Conservation (phyloP, 2,113 vertebrate species). For the Corythoichthys haematopterus region DNA sequence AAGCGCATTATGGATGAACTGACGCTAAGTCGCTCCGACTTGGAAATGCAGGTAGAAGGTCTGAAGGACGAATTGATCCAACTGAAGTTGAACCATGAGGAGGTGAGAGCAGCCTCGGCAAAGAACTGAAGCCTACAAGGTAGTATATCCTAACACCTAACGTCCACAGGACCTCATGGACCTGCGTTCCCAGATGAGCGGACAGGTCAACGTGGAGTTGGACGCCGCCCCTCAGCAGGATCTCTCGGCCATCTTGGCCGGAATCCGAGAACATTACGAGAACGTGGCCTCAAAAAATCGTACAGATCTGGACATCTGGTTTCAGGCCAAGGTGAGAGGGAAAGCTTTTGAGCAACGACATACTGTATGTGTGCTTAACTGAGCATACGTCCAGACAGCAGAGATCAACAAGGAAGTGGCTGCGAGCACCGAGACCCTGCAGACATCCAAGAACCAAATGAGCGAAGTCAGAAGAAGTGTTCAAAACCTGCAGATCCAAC, state of each 20-base stretch:
- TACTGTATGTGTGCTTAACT: neutral
- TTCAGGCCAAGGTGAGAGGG: constrained; percentile 47
- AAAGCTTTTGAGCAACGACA: neutral
- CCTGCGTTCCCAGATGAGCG: constrained; percentile 33
- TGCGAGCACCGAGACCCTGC: constrained; percentile 51
- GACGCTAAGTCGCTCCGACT: constrained; percentile 62
- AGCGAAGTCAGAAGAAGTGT: constrained; percentile 68
- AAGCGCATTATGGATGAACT: constrained; percentile 69
- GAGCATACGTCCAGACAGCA: constrained; percentile 56
- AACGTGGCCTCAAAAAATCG: constrained; percentile 69
- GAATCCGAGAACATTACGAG: constrained; percentile 77
- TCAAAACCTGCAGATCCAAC: constrained; percentile 78
- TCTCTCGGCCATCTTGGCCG: constrained; percentile 41
- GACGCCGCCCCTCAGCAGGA: constrained; percentile 61
- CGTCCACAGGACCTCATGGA: constrained; percentile 37
- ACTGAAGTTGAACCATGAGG: constrained; percentile 76
- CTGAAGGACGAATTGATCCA: constrained; percentile 75
- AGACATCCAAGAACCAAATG: constrained; percentile 70
- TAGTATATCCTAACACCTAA: neutral
- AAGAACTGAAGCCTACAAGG: neutral
- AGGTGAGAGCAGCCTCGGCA: constrained; percentile 46
- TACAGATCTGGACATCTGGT: constrained; percentile 72
- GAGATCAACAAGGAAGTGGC: constrained; percentile 74
- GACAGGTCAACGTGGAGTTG: constrained; percentile 67
- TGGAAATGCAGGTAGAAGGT: constrained; percentile 72